Evolutionary conservation across 2,888 invertebrate genomes (phyloP), one percentile per base, ranked within the genome.

Genomic region (Ctena decussata): DNA sequence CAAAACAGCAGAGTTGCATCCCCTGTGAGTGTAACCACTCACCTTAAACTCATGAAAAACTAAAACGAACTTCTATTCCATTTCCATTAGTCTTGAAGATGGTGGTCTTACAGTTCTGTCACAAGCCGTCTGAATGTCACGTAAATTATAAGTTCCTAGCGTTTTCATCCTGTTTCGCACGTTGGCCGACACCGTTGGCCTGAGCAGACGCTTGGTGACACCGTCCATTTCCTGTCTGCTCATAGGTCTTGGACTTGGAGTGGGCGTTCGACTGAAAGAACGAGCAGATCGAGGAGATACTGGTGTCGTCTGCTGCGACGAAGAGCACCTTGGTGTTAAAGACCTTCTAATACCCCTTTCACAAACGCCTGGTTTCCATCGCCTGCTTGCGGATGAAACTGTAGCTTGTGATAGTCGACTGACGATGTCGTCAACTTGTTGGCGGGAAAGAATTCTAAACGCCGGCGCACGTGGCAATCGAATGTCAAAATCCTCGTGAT

Each of bases 391-490:
- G 18, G 76, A 83, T 41, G 87, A 86, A 1, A 88, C 82, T 0
- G 89, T 91, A n/a, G 91, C 87, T n/a, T 77, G 60, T 12, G 85
- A 85, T 5, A 91, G 71, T 35, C 91, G 84, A 5, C 41, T 69
- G 18, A 90, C 87, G 18, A 91, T 87, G 53, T 84, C 82, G 35
- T 91, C 85, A 18, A 90, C 82, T 57, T 84, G 60, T 1, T 71
- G 49, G 24, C 87, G 84, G 27, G 87, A 82, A 30, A 91, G 44
- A 32, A 78, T 32, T 44, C 86, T 46, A 76, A 91, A 91, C 1
- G 91, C 91, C 12, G 91, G 91, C 27, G 91, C 91, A 18, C 84
- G 80, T 12, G 89, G 91, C 41, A 91, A 70, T 21, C 77, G 79
- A 35, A 84, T 85, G 46, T 82, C n/a, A 41, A 89, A 76, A 37